Percentiles rank a stretch among this genome's conserved stretches.
These are phyloP conservation scores for Plutomurus gul DNA, from an alignment of 1,140 invertebrate species.

Conservation along the genomic window DNA sequence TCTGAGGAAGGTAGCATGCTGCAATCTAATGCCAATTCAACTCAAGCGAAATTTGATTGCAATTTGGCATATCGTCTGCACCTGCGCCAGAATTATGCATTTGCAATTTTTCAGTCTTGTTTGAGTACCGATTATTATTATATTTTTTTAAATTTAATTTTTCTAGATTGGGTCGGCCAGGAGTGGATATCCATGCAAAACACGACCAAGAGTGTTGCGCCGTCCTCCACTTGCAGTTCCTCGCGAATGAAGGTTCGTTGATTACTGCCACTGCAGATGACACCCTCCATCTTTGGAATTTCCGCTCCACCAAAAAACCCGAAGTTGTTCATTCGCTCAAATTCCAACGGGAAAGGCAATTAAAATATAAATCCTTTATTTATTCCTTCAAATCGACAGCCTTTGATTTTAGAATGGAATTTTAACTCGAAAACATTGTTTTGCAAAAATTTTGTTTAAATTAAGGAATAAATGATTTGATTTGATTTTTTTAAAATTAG, in stretches of 20 bases:
- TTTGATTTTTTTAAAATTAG: constrained; percentile 68
- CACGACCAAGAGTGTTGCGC: constrained; percentile 75
- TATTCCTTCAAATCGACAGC: no score
- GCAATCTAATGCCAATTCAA: no score
- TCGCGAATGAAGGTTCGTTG: constrained; percentile 94
- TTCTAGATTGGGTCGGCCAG: constrained; percentile 84
- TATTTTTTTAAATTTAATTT: neutral
- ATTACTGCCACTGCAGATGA: constrained; percentile 94
- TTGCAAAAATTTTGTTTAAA: neutral
- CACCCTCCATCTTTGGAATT: constrained; percentile 95
- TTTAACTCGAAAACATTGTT: no score
- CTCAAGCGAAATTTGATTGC: no score
- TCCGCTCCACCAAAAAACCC: constrained; percentile 78
- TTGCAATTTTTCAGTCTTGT: neutral
- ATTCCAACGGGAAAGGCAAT: constrained; percentile 88
- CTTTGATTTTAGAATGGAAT: no score
- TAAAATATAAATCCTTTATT: neutral
- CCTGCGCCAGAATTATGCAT: no score
- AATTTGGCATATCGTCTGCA: no score
- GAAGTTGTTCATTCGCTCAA: constrained; percentile 94
- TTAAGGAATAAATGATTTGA: constrained; percentile 31
- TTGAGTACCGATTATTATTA: neutral
- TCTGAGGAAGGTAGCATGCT: no score
- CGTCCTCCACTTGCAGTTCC: constrained; percentile 88
- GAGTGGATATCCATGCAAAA: constrained; percentile 89